Conservation (phyloP, 1,140 invertebrate species). For the Penaeus chinensis region DNA sequence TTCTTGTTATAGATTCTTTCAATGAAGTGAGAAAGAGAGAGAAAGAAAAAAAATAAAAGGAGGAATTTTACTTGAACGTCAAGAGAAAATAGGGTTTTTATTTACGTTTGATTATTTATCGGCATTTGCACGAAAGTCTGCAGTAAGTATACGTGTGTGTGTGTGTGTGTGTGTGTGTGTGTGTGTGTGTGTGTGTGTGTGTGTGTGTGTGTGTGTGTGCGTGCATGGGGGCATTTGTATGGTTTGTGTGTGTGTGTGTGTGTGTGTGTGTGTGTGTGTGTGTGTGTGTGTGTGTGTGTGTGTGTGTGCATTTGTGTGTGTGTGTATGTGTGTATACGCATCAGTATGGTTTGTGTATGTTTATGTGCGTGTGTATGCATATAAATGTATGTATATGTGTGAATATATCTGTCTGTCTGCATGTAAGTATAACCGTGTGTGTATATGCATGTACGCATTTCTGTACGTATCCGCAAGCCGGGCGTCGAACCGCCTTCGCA, state of each 20-base stretch:
- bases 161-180: too few species aligned
- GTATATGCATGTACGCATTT: neutral
- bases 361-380: neutral
- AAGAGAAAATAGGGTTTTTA: too few species aligned
- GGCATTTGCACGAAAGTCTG: too few species aligned
- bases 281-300: neutral
- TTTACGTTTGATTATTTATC: too few species aligned
- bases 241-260: neutral
- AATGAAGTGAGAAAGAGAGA: neutral
- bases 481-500: neutral
- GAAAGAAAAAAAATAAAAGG: neutral
- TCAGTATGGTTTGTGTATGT: neutral
- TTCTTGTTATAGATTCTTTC: too few species aligned
- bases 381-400: too few species aligned
- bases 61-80: too few species aligned
- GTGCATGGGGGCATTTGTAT: neutral
- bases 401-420: neutral
- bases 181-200: too few species aligned
- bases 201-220: too few species aligned
- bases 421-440: neutral
- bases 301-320: too few species aligned
- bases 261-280: slow-evolving; percentile 30
- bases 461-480: neutral
- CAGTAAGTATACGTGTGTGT: too few species aligned
- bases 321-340: neutral